Percentiles rank a stretch among this genome's conserved stretches.
phyloP scores from a whole-genome alignment of 35 echinoderm and acorn worm genomes.

The Lytechinus pictus region DNA sequence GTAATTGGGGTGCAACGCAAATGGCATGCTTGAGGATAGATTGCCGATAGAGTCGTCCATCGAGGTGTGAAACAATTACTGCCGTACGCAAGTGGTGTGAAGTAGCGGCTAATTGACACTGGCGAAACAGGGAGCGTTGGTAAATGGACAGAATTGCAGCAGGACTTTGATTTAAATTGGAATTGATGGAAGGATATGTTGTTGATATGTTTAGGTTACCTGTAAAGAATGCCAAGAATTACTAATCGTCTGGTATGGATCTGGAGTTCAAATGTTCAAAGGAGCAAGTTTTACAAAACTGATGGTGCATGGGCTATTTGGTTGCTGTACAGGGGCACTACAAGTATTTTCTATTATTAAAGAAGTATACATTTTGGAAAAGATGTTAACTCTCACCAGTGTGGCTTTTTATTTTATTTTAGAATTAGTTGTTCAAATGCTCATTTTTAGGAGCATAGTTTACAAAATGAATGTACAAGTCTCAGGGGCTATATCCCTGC shows the following conservation, averaged over 20 bases:
- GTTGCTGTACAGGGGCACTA: too few relatives aligned
- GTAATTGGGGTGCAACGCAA: not conserved
- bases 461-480: not conserved
- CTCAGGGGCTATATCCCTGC: too few relatives aligned
- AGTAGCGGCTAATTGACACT: not conserved
- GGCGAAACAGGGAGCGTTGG: not conserved
- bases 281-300: too few relatives aligned
- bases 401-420: too few relatives aligned
- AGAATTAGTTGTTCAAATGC: not conserved
- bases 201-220: not conserved
- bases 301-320: too few relatives aligned
- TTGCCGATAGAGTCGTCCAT: not conserved
- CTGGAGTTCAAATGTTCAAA: not conserved
- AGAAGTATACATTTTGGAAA: too few relatives aligned
- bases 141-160: not conserved
- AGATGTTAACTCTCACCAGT: too few relatives aligned
- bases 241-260: not conserved
- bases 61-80: conserved; percentile 31
- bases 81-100: not conserved
- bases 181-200: not conserved
- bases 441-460: not conserved
- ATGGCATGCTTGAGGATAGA: not conserved
- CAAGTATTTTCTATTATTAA: too few relatives aligned
- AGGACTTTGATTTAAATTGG: conserved; percentile 30
- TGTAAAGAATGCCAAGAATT: not conserved